A percentile compares a stretch with the other conserved stretches of the same genome.
These are phyloP conservation scores for Arctocebus calabarensis DNA, from an alignment of 2,797 vertebrate genomes.

Conservation along the genomic window DNA sequence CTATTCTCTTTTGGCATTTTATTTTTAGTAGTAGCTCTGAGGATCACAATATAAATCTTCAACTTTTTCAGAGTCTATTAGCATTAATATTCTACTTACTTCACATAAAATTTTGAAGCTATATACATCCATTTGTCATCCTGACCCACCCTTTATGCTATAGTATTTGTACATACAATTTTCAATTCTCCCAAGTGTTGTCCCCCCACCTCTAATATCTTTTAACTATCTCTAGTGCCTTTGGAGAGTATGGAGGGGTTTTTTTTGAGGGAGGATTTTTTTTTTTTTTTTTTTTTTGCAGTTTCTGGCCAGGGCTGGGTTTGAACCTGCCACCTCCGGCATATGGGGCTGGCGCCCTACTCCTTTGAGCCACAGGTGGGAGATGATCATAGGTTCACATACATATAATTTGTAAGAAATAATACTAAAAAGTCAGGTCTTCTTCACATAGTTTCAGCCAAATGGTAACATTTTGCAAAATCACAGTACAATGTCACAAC, in stretches of 20 bases:
- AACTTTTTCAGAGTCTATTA: background rate
- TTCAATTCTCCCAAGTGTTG: background rate
- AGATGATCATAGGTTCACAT: background rate
- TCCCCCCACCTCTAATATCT: background rate
- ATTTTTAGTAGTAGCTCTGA: background rate
- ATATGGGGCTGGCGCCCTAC: too few relatives aligned
- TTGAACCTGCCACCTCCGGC: too few relatives aligned
- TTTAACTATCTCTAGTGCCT: background rate
- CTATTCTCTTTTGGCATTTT: background rate
- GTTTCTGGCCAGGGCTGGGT: too few relatives aligned
- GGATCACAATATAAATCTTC: background rate
- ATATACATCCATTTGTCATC: background rate
- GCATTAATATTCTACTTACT: background rate
- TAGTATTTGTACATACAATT: background rate
- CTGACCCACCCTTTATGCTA: background rate
- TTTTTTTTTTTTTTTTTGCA: too few relatives aligned
- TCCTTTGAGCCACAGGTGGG: too few relatives aligned
- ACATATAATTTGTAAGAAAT: background rate
- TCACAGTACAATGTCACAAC: too few relatives aligned
- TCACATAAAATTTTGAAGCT: background rate
- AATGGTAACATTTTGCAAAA: background rate
- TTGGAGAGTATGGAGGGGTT: background rate
- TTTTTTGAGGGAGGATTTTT: background rate
- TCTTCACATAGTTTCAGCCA: background rate
- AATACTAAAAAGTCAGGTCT: background rate